Percentiles rank a stretch among this genome's conserved stretches.
phyloP scores from a whole-genome alignment of 2,888 invertebrate species.

The Thalpophila matura region DNA sequence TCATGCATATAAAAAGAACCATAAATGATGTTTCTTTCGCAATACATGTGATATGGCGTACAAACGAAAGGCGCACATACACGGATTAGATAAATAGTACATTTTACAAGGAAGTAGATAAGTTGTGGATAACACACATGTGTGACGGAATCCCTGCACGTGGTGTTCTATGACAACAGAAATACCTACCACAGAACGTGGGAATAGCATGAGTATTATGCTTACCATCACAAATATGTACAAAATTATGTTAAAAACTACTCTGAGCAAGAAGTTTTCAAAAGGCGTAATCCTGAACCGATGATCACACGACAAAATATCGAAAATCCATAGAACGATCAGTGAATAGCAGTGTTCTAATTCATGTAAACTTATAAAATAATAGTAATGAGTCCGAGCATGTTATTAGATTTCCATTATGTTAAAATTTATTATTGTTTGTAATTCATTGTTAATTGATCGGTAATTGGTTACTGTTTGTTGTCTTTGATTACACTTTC shows the following conservation, averaged over 20 bases:
- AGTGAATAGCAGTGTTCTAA: too few relatives aligned
- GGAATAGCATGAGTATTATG: conserved; percentile 16
- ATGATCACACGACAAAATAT: not conserved
- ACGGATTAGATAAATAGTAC: conserved; percentile 13
- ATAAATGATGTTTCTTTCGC: conserved; percentile 24
- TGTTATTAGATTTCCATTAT: not conserved
- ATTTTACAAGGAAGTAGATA: conserved; percentile 16
- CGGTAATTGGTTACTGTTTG: conserved; percentile 1
- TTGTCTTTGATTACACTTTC: not conserved
- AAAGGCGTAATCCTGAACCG: not conserved
- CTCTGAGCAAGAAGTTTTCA: not conserved
- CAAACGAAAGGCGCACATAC: not conserved
- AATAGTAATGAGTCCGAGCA: not conserved
- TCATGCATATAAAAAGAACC: conserved; percentile 22
- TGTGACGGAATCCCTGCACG: conserved; percentile 18
- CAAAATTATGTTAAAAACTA: not conserved
- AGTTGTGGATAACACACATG: conserved; percentile 30
- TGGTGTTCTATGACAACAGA: conserved; percentile 20
- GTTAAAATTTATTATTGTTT: conserved; percentile 2
- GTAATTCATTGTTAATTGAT: conserved; percentile 2
- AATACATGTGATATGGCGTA: conserved; percentile 24
- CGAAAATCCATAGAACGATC: not conserved
- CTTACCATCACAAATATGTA: not conserved
- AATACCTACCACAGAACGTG: conserved; percentile 11
- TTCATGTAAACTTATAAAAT: conserved; percentile 8